Evolutionary conservation across 2,888 invertebrate genomes (phyloP).

Genomic region (Xanthia icteritia): DNA sequence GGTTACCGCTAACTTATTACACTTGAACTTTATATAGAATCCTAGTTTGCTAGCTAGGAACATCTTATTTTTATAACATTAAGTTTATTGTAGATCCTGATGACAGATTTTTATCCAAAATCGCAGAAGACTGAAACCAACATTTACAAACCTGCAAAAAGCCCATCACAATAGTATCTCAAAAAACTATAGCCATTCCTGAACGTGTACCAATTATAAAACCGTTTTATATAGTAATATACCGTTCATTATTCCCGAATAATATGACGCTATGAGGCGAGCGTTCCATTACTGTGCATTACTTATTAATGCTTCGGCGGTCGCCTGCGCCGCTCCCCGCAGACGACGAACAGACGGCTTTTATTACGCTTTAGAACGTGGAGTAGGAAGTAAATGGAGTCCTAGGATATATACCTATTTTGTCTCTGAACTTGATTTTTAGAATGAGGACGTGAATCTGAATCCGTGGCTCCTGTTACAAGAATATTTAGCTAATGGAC

Average conservation of each 20-base stretch:
- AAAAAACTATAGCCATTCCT: constrained; percentile 39
- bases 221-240: constrained; percentile 59
- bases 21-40: too few relatives aligned
- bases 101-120: neutral
- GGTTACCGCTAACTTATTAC: too few relatives aligned
- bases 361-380: constrained; percentile 53
- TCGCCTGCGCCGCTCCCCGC: constrained; percentile 63
- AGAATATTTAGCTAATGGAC: neutral
- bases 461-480: neutral
- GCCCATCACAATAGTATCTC: constrained; percentile 34
- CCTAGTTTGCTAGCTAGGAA: neutral
- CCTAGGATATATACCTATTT: neutral
- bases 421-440: neutral
- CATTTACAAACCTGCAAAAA: constrained; percentile 1
- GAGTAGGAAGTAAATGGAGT: constrained; percentile 47
- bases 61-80: neutral
- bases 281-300: constrained; percentile 83
- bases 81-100: neutral
- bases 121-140: neutral
- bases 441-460: neutral
- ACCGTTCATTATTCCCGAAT: constrained; percentile 63
- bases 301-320: constrained; percentile 77
- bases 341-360: constrained; percentile 62
- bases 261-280: constrained; percentile 59
- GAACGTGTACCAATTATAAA: constrained; percentile 60